Evolutionary conservation across 2,113 vertebrate genomes (phyloP), one percentile per base, ranked within the genome.

Genomic region (Eleginops maclovinus): DNA sequence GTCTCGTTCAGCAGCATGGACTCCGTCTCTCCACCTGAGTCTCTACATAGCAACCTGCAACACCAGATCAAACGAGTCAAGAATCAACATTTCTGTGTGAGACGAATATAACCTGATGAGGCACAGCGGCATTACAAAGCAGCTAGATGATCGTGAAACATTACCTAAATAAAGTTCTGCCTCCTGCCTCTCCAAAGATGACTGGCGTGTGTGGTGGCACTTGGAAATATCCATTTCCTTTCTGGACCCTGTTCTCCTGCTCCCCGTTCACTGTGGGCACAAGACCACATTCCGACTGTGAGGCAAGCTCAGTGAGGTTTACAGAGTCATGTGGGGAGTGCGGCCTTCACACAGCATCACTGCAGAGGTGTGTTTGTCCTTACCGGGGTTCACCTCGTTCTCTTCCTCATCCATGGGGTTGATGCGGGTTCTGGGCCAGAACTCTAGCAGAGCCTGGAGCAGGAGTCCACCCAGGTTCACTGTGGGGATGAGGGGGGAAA

Each of bases 1-100:
- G 98, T 99, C 94, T 99, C 98, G 55, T 99, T 99, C 19, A 99
- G 96, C 72, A 99, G 94, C 98, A 99, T 98, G 8, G 98, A 99
- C 85, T 99, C 98, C 0, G 98, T 99, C 92, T 99, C 98, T 51
- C 98, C 98, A 0, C 98, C 98, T 0, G 98, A 99, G 82, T 99
- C 98, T 80, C 98, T 95, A 91, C 98, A 99, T 2, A 99, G 91
- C 90, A 99, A 95, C 94, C 98, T 99, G 82, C 63, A 82, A 82
- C 3, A 31, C 4, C 3, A 51, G 24, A 69, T 21, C 31, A 26
- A 54, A 36, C 15, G 51, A 40, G 28, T 60, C 12, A 41, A 28
- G 3, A 13, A 15, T 19, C 3, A 53, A 53, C 15, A 17, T 36
- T 58, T 65, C 8, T 55, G 22, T 40, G 21, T 28, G 2, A 17